Evolutionary conservation across 1,140 invertebrate genomes (phyloP), one percentile per base, ranked within the genome.

Genomic region (Anadara kagoshimensis): DNA sequence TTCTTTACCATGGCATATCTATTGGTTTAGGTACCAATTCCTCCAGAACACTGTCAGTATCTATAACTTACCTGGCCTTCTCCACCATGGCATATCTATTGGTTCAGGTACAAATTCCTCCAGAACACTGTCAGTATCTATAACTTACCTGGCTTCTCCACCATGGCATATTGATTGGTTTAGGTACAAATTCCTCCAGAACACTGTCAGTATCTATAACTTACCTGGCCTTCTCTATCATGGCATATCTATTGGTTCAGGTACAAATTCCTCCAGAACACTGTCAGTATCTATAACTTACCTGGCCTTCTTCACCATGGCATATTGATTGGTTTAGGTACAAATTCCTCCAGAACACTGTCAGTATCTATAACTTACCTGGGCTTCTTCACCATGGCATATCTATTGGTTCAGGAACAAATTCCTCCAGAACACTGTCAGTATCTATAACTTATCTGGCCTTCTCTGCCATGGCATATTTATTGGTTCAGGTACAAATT

Each of bases 231-330:
- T 36, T 36, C 29, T 36, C 29, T 7, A 36, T 7, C 29, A 36
- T 36, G 29, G 29, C 7, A 36, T 36, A 7, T 36, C 7, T 22
- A 56, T 44, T 18, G 72, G 61, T 14, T 20, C 57, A 49, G 53
- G 66, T 36, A 61, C 53, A 20, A 49, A 54, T 53, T 44, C 36
- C 8, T 75, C 57, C 24, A 81, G 63, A 43, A 71, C 76, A 43
- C 45, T 59, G 0, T 73, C 63, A 2, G 7, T 36, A 36, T 36
- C 29, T 36, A 36, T 36, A 7, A n/a, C n/a, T n/a, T n/a, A n/a
- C 29, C 29, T 36, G 29, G 29, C 7, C 29, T 36, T 36, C 29
- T 36, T 7, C 29, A 36, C 29, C 29, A 36, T 36, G 29, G 29
- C 7, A 36, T 36, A 7, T 36, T 36, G 44, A 56, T 44, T 18